Conservation (phyloP, 2,797 vertebrate genomes). For the Notoglanidium macrostoma region DNA sequence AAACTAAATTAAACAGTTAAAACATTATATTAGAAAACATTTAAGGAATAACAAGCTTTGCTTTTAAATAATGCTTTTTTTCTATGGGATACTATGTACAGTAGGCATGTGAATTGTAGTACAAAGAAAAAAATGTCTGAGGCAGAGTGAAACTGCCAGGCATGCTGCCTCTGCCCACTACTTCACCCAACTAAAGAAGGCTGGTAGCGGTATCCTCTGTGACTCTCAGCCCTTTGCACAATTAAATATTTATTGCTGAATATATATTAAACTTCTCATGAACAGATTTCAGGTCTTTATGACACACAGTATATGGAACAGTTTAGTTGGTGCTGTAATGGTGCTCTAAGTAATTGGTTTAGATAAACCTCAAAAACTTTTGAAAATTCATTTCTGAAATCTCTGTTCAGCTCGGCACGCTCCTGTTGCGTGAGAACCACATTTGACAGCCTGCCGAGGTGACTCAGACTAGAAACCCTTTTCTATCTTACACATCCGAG, state of each 20-base stretch:
- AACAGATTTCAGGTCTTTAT: not conserved
- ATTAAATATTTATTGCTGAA: not conserved
- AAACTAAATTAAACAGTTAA: not conserved
- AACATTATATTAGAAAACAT: not conserved
- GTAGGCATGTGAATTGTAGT: not conserved
- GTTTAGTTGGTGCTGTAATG: not conserved
- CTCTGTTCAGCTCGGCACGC: slow-evolving; percentile 25
- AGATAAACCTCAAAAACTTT: not conserved
- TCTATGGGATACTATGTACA: not conserved
- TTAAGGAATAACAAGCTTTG: not conserved
- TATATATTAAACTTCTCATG: not conserved
- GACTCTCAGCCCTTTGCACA: not conserved
- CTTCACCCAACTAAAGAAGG: not conserved
- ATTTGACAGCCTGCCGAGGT: slow-evolving; percentile 12
- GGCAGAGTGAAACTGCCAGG: slow-evolving; percentile 29
- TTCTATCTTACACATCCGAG: not conserved
- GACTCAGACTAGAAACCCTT: slow-evolving; percentile 15
- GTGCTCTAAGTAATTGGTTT: not conserved
- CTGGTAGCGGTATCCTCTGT: not conserved
- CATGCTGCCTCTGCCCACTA: slow-evolving; percentile 36
- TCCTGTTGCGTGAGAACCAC: slow-evolving; percentile 37
- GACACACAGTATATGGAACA: not conserved
- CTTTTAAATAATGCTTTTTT: slow-evolving; percentile 16
- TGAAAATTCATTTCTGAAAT: slow-evolving; percentile 42
- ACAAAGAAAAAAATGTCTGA: not conserved